Evolutionary conservation across 2,797 vertebrate species (phyloP).

Genomic region (Enteromius treurensis): DNA sequence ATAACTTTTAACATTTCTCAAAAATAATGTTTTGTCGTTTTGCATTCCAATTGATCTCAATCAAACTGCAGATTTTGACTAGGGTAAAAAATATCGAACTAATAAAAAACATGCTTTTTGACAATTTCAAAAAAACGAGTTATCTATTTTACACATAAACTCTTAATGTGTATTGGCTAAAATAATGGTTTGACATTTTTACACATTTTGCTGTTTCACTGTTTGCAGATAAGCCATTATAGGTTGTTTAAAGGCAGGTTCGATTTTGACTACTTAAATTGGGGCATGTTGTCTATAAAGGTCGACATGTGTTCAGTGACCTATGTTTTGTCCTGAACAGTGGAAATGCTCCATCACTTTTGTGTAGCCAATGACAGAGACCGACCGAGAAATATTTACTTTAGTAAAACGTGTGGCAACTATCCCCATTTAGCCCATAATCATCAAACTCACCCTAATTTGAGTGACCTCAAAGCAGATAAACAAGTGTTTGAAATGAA

Average conservation of each 20-base stretch:
- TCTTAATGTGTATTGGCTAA: background rate
- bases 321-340: background rate
- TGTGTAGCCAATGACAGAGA: background rate
- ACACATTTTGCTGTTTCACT: background rate
- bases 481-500: slow-evolving; percentile 18
- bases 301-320: slow-evolving; percentile 15
- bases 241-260: background rate
- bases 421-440: background rate
- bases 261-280: background rate
- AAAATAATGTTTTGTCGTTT: too few relatives aligned
- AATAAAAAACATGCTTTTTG: too few relatives aligned
- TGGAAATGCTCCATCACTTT: background rate
- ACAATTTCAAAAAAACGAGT: too few relatives aligned
- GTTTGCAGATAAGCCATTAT: background rate
- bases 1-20: too few relatives aligned
- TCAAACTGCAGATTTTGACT: too few relatives aligned
- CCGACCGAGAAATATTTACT: background rate
- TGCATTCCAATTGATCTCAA: too few relatives aligned
- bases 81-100: too few relatives aligned
- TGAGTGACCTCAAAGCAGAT: slow-evolving; percentile 31
- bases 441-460: background rate
- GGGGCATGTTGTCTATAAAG: background rate
- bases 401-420: background rate
- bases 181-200: background rate
- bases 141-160: too few relatives aligned